A percentile compares a stretch with the other conserved stretches of the same genome.
These are phyloP conservation scores for Embiotoca jacksoni DNA, from an alignment of 2,113 vertebrate genomes.

Conservation along the genomic window DNA sequence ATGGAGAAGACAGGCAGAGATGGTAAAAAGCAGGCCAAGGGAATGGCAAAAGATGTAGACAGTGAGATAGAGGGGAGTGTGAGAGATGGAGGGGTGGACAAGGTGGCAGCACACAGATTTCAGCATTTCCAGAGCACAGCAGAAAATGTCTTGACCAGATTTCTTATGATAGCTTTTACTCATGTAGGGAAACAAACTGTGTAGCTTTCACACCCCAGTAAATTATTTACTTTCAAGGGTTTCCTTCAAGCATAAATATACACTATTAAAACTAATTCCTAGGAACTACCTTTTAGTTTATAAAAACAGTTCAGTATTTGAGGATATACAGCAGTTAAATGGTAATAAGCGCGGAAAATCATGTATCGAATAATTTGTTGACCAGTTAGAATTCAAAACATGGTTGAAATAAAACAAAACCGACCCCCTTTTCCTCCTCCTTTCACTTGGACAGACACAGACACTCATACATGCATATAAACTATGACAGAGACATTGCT, in stretches of 20 bases:
- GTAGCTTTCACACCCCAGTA: conserved; percentile 26
- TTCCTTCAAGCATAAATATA: conserved; percentile 8
- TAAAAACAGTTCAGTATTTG: conserved; percentile 9
- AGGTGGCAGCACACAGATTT: conserved; percentile 59
- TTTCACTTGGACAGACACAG: conserved; percentile 46
- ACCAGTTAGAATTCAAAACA: conserved; percentile 47
- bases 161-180: conserved; percentile 54
- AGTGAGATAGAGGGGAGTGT: conserved; percentile 47
- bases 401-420: conserved; percentile 33
- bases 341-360: conserved; percentile 18
- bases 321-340: neutral
- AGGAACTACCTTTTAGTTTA: neutral
- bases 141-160: conserved; percentile 60
- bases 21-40: conserved; percentile 63
- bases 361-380: conserved; percentile 11
- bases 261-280: conserved; percentile 3
- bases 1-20: conserved; percentile 70
- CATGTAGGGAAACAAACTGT: conserved; percentile 29
- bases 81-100: conserved; percentile 48
- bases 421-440: conserved; percentile 1
- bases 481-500: conserved; percentile 55
- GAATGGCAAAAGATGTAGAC: conserved; percentile 64
- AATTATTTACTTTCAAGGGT: conserved; percentile 37
- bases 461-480: conserved; percentile 43
- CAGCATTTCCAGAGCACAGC: conserved; percentile 53